Evolutionary conservation across 37 sponge, comb jelly and placozoan genomes (phyloP), one percentile per base, ranked within the genome.

Genomic region (Hexactinellida sp.): DNA sequence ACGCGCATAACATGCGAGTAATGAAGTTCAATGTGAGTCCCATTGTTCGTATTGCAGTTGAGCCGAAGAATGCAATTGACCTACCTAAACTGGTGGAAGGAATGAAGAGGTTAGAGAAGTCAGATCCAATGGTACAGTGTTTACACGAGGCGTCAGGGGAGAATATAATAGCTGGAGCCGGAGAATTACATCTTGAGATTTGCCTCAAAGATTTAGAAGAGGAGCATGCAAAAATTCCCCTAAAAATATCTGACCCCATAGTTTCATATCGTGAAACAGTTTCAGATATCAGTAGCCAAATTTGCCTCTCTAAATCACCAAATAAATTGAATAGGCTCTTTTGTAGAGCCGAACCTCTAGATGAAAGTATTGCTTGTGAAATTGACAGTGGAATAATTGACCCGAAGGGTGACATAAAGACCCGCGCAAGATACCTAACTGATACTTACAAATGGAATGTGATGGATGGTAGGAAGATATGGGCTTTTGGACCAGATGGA

Each of bases 11-110:
- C 83, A 83, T 92, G 88, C 87, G 83, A 39, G 87, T 91, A 82
- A 91, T 91, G 92, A 91, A 91, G 47, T 91, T 91, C 88, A 90
- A 86, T 41, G 92, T 91, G 1, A 90, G 90, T 54, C 92, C 92
- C 36, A 89, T 91, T 0, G 92, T 91, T 36, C 87, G 89, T 37
- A 89, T 91, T 47, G 92, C 92, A 19, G 92, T 91, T 24, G 92
- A 91, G 83, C 84, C 92, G 71, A 91, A 91, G 88, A 90, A 91
- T 84, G 89, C 92, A 9, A 38, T 71, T 36, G 92, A 91, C 84
- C 84, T 91, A 0, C 92, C 92, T 38, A 91, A 91, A 39, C 86
- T 91, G 24, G 89, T 91, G n/a, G 92, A 91, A 88, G 92, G 92
- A 5, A 82, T 91, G 30, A 91, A 91, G 83, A 83, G 92, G 36